Evolutionary conservation across 2,888 invertebrate genomes (phyloP).

Genomic region (Brachypalpus laphriformis): DNA sequence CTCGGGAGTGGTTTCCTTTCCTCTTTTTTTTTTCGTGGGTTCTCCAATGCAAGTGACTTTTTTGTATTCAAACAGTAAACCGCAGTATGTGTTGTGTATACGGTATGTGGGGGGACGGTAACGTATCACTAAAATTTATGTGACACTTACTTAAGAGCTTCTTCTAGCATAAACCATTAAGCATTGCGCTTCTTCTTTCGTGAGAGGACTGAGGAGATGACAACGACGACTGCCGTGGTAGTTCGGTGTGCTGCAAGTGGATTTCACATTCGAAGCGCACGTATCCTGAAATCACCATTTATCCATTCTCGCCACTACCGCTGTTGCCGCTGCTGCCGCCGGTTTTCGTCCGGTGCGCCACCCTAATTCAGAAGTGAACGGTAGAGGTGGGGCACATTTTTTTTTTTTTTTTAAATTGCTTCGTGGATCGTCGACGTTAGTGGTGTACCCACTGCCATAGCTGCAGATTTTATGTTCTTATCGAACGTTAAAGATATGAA

Average conservation of each 20-base stretch:
- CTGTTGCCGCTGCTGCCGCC: constrained; percentile 53
- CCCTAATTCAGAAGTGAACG: no score
- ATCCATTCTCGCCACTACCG: constrained; percentile 62
- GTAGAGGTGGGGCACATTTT: constrained; percentile 22
- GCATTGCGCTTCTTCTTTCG: constrained; percentile 72
- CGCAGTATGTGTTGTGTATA: constrained; percentile 73
- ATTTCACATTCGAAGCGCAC: constrained; percentile 73
- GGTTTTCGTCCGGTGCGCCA: constrained; percentile 57
- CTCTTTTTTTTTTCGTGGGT: constrained; percentile 1
- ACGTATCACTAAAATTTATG: constrained; percentile 76
- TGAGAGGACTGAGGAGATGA: not conserved
- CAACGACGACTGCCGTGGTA: constrained; percentile 24
- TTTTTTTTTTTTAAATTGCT: constrained; percentile 54
- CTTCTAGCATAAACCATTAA: constrained; percentile 76
- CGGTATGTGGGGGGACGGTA: constrained; percentile 65
- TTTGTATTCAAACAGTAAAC: constrained; percentile 74
- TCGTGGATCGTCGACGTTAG: constrained; percentile 57
- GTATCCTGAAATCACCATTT: constrained; percentile 74
- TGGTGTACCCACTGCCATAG: constrained; percentile 36
- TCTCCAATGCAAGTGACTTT: constrained; percentile 67
- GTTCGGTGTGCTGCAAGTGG: constrained; percentile 61
- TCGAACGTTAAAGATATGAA: constrained; percentile 74
- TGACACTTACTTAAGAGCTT: constrained; percentile 77
- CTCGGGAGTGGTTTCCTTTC: constrained; percentile 56
- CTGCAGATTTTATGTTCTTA: constrained; percentile 72